phyloP scores from a whole-genome alignment of 2,888 invertebrate genomes.

The Hyles lineata region DNA sequence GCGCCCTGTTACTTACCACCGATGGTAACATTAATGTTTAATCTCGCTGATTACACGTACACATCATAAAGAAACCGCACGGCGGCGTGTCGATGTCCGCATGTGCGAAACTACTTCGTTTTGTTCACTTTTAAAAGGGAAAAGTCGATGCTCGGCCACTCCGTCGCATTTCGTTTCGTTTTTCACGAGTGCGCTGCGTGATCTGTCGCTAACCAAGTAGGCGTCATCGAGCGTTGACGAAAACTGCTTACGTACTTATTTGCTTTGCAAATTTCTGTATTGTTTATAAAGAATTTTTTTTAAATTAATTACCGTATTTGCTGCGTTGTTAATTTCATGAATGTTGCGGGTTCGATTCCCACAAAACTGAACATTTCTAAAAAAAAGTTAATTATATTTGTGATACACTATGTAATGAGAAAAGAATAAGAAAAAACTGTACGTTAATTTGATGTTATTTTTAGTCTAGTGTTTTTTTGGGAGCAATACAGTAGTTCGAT shows the following conservation, averaged over 20 bases:
- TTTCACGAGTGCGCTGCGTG: background rate
- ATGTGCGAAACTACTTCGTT: conserved; percentile 35
- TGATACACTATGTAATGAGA: too few species aligned
- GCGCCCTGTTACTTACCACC: conserved; percentile 29
- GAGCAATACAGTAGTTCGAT: too few species aligned
- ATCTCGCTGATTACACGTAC: conserved; percentile 50
- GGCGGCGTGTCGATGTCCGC: conserved; percentile 44
- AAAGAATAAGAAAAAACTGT: too few species aligned
- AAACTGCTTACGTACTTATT: background rate
- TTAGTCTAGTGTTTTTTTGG: too few species aligned
- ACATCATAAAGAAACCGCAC: conserved; percentile 48
- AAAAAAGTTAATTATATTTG: too few species aligned
- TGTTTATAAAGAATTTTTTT: too few species aligned
- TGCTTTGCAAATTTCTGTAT: too few species aligned
- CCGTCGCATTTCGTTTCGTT: background rate
- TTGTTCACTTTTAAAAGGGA: conserved; percentile 3
- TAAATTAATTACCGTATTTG: too few species aligned
- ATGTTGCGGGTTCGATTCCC: too few species aligned
- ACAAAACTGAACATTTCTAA: too few species aligned
- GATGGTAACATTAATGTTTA: conserved; percentile 45
- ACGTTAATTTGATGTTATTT: too few species aligned
- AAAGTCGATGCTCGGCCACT: conserved; percentile 20
- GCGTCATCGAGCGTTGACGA: background rate
- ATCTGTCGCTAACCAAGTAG: background rate
- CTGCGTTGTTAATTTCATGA: too few species aligned